phyloP scores from a whole-genome alignment of 2,888 invertebrate species.

The Leptinotarsa tumamoca region DNA sequence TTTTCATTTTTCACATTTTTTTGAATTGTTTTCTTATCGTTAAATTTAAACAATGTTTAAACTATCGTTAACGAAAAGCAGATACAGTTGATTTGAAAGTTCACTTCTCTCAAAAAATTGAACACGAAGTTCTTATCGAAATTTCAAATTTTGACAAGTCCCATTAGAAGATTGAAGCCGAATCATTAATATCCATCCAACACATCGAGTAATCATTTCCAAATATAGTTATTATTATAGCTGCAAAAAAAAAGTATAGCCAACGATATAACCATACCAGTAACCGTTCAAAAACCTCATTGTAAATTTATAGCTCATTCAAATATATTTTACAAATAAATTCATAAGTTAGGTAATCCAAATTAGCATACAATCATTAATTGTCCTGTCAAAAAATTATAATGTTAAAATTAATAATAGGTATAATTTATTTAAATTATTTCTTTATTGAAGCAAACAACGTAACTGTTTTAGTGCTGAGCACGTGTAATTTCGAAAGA shows the following conservation, averaged over 20 bases:
- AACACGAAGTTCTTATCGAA: too few relatives aligned
- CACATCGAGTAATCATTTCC: not conserved
- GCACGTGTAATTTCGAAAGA: conserved; percentile 17
- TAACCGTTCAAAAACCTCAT: conserved; percentile 7
- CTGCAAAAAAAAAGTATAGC: conserved; percentile 6
- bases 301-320: conserved; percentile 30
- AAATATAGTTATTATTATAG: not conserved
- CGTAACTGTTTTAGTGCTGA: conserved; percentile 33
- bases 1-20: too few relatives aligned
- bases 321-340: conserved; percentile 29
- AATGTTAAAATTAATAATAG: conserved; percentile 42
- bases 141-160: too few relatives aligned
- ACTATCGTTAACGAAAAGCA: too few relatives aligned
- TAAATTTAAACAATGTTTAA: too few relatives aligned
- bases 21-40: too few relatives aligned
- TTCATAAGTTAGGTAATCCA: conserved; percentile 38
- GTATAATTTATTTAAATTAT: conserved; percentile 42
- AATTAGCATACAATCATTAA: conserved; percentile 46
- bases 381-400: conserved; percentile 45
- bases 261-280: conserved; percentile 1
- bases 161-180: not conserved
- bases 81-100: too few relatives aligned
- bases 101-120: too few relatives aligned
- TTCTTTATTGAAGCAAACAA: conserved; percentile 39
- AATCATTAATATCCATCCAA: not conserved